These are phyloP conservation scores for Todus mexicanus DNA, from an alignment of 2,797 vertebrate species.

Conservation along the genomic window DNA sequence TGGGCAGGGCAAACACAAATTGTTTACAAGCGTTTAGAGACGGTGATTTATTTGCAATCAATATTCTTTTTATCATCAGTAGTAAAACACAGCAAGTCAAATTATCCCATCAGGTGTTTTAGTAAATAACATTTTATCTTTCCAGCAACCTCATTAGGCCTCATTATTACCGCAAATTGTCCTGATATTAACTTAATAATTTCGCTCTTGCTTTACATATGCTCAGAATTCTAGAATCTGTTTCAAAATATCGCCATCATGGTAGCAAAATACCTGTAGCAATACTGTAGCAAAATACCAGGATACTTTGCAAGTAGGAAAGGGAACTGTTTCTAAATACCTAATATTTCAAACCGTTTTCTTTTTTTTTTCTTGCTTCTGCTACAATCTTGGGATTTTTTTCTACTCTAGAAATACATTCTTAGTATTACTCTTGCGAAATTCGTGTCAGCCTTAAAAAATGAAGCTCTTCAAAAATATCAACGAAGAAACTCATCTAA, in stretches of 20 bases:
- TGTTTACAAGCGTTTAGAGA: slow-evolving; percentile 68
- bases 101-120: slow-evolving; percentile 80
- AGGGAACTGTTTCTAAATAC: background rate
- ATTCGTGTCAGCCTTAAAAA: background rate
- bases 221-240: background rate
- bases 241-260: background rate
- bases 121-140: slow-evolving; percentile 81
- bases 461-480: background rate
- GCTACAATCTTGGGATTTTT: background rate
- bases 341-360: background rate
- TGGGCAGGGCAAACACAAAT: slow-evolving; percentile 42
- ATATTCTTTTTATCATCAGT: slow-evolving; percentile 80
- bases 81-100: slow-evolving; percentile 79
- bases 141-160: slow-evolving; percentile 76
- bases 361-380: background rate
- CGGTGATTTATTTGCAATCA: slow-evolving; percentile 79
- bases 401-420: background rate
- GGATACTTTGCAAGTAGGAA: background rate
- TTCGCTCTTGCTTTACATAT: slow-evolving; percentile 22
- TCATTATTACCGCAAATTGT: slow-evolving; percentile 72
- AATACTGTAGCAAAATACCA: background rate
- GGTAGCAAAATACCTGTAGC: too few species aligned
- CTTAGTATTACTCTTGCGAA: background rate
- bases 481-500: background rate
- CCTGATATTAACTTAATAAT: slow-evolving; percentile 26